Evolutionary conservation across 2,797 vertebrate species (phyloP), one percentile per base, ranked within the genome.

Genomic region (Arctocebus calabarensis): DNA sequence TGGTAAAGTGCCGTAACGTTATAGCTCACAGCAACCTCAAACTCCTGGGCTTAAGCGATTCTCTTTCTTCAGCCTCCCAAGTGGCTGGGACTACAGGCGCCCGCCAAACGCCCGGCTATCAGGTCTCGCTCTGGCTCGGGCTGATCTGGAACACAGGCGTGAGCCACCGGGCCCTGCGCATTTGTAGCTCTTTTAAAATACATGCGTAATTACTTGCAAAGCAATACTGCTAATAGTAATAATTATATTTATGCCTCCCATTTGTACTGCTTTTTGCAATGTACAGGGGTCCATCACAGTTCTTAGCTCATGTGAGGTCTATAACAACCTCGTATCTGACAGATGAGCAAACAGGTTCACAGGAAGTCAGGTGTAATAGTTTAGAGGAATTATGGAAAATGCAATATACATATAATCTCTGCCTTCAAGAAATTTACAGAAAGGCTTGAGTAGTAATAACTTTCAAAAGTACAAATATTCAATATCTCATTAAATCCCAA

Each of bases 381-480:
- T 93, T 88, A 77, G 64, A 90, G 7, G 27, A 70, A 55, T 59
- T 70, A 86, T 12, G 83, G 64, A 94, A 95, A 88, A 81, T 71
- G 29, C 12, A 37, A 78, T 71, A 57, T 66, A 70, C 32, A 45
- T 45, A 27, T 75, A 70, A 88, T 27, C 59, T 81, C 85, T 96
- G 45, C 74, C 64, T 95, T 95, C 83, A 71, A 70, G 52, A 94
- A 87, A 11, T 40, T 87, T 52, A 87, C 57, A 66, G 13, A 87
- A 59, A 62, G 16, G 8, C 17, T 34, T 37, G 22, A 91, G n/a
- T 61, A 74, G 45, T 52, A 77, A 57, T 88, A 62, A 84, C 45
- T 82, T 90, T 94, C n/a, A 37, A 79, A 96, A 91, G 23, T 79
- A 82, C 37, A 96, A 77, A 88, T 23, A 68, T 55, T 61, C 5